phyloP scores from a whole-genome alignment of 2,888 invertebrate genomes.

The Eristalis intricaria region DNA sequence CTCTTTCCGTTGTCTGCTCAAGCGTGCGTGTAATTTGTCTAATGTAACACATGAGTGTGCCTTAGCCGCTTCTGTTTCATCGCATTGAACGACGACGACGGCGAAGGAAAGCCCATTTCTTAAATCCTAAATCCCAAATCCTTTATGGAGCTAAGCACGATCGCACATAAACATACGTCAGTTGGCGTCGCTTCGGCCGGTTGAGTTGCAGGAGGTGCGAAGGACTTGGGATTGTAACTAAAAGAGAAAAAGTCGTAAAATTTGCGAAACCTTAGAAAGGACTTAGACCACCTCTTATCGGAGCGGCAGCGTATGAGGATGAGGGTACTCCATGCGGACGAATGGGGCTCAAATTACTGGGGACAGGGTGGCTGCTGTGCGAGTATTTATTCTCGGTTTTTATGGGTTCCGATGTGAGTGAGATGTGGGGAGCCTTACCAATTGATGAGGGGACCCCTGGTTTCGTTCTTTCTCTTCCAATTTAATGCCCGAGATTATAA shows the following conservation, averaged over 20 bases:
- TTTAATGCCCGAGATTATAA: slow-evolving; percentile 49
- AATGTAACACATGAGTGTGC: slow-evolving; percentile 63
- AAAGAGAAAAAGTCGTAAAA: slow-evolving; percentile 66
- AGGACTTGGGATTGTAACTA: slow-evolving; percentile 52
- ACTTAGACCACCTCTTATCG: slow-evolving; percentile 2
- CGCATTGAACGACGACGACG: slow-evolving; percentile 19
- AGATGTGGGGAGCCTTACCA: slow-evolving; percentile 8
- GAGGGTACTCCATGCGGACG: slow-evolving; percentile 11
- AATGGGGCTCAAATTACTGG: slow-evolving; percentile 59
- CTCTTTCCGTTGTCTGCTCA: slow-evolving; percentile 56
- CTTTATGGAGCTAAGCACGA: slow-evolving; percentile 33
- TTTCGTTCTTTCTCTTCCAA: slow-evolving; percentile 23
- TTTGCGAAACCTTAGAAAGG: slow-evolving; percentile 62
- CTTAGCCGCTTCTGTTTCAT: background rate
- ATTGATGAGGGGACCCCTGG: slow-evolving; percentile 4
- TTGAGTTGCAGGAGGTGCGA: slow-evolving; percentile 34
- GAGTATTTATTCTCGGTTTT: slow-evolving; percentile 13
- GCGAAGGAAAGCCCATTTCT: slow-evolving; percentile 51
- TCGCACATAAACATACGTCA: slow-evolving; percentile 13
- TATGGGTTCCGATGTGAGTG: background rate
- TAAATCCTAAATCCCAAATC: slow-evolving; percentile 29
- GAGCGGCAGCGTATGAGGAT: background rate
- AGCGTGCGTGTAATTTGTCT: slow-evolving; percentile 67
- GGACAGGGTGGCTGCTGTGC: slow-evolving; percentile 13
- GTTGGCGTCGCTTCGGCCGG: background rate